Percentiles rank a stretch among this genome's conserved stretches.
phyloP scores from a whole-genome alignment of 1,140 invertebrate genomes.

The Drosophila elegans region DNA sequence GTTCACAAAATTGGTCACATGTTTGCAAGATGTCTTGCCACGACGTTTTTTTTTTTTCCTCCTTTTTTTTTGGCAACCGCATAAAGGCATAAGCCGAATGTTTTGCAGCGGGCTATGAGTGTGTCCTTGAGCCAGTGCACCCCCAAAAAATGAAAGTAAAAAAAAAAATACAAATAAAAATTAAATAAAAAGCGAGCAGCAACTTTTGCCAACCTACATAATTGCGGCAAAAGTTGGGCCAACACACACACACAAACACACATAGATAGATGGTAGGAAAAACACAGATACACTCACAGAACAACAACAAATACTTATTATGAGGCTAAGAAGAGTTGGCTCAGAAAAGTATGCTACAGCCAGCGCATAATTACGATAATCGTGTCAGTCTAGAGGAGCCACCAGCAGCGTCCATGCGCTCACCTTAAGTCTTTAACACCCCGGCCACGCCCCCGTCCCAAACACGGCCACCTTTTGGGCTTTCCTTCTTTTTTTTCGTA shows the following conservation, averaged over 20 bases:
- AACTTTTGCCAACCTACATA: conserved; percentile 80
- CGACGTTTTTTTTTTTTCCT: conserved; percentile 18
- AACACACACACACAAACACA: conserved; percentile 37
- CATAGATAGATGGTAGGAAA: conserved; percentile 7
- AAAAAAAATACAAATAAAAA: conserved; percentile 53
- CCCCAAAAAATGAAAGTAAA: conserved; percentile 51
- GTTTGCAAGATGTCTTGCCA: conserved; percentile 68
- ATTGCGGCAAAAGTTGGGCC: conserved; percentile 75
- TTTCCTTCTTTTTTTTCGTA: conserved; percentile 4
- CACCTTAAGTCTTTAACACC: conserved; percentile 37
- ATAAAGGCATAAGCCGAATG: conserved; percentile 49
- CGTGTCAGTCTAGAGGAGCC: conserved; percentile 69
- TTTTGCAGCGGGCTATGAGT: conserved; percentile 40
- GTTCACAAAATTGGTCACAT: conserved; percentile 72
- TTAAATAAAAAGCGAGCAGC: conserved; percentile 46
- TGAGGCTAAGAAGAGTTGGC: conserved; percentile 55
- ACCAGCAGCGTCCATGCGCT: conserved; percentile 32
- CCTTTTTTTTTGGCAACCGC: conserved; percentile 42
- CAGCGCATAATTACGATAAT: conserved; percentile 83
- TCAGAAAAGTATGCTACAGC: conserved; percentile 79
- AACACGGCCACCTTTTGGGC: conserved; percentile 7
- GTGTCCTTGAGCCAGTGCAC: conserved; percentile 60
- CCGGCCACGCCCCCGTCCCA: conserved; percentile 20
- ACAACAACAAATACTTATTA: conserved; percentile 28
- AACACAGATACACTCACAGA: conserved; percentile 29